Conservation (phyloP, 2,888 invertebrate species). For the Ischnura elegans region DNA sequence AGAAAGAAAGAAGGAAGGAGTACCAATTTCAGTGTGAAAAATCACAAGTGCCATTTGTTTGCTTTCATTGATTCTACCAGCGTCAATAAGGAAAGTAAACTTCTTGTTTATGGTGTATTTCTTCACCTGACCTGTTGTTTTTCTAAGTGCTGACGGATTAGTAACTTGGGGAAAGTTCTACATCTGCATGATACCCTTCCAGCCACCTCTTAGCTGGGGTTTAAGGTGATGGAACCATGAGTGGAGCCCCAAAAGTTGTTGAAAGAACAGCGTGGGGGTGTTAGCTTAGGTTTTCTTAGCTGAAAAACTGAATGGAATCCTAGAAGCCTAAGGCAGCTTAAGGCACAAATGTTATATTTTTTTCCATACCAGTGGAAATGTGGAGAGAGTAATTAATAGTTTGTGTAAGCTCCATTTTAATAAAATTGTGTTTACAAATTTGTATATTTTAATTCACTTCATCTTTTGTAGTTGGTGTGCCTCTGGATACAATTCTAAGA, state of each 20-base stretch:
- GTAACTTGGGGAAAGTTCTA: no score
- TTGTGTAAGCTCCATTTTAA: not conserved
- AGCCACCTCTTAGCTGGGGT: no score
- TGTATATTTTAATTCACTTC: no score
- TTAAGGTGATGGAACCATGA: not conserved
- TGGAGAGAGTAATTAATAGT: not conserved
- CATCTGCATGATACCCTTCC: no score
- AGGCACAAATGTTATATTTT: not conserved
- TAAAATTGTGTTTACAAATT: conserved; percentile 7
- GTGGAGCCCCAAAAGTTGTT: not conserved
- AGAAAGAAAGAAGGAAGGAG: not conserved
- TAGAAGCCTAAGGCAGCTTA: not conserved
- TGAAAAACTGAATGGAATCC: not conserved
- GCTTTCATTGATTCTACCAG: not conserved
- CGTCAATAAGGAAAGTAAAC: not conserved
- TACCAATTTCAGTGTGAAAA: not conserved
- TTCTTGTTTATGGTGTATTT: not conserved
- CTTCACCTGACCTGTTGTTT: not conserved
- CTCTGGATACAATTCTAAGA: no score
- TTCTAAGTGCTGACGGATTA: not conserved
- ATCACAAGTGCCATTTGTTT: not conserved
- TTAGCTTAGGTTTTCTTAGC: not conserved
- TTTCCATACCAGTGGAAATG: not conserved
- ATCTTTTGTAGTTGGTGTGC: no score
- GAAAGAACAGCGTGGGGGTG: not conserved